phyloP scores from a whole-genome alignment of 1,140 invertebrate species.

The Bombus balteatus region DNA sequence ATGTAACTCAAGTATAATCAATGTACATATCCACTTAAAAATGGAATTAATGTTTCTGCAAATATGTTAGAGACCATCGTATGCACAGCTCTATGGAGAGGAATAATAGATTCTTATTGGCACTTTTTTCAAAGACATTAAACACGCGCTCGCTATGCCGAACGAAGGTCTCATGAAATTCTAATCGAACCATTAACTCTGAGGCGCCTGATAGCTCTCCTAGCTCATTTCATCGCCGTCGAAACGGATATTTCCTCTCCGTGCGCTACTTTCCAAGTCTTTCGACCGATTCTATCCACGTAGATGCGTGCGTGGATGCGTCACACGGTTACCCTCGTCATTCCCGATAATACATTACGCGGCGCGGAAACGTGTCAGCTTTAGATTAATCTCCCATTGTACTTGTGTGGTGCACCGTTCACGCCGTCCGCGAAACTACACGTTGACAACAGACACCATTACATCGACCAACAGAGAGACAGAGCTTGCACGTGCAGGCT shows the following conservation, averaged over 20 bases:
- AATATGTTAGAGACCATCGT: not conserved
- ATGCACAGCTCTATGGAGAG: not conserved
- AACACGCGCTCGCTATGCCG: not conserved
- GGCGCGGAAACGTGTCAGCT: constrained; percentile 55
- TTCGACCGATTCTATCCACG: not conserved
- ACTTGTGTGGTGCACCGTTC: constrained; percentile 8
- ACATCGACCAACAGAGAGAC: constrained; percentile 11
- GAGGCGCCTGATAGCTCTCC: not conserved
- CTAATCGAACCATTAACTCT: constrained; percentile 20
- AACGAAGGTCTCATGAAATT: constrained; percentile 18
- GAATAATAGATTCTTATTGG: not conserved
- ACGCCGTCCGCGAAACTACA: constrained; percentile 30
- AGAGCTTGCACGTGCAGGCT: not conserved
- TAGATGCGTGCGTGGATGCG: not conserved
- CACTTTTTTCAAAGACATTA: not conserved
- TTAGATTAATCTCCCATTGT: constrained; percentile 67
- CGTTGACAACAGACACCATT: constrained; percentile 19
- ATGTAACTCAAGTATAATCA: too few species aligned
- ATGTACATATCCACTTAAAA: not conserved
- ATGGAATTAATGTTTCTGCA: not conserved
- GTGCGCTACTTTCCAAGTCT: not conserved
- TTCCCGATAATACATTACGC: constrained; percentile 65
- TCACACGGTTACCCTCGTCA: constrained; percentile 47
- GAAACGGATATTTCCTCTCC: constrained; percentile 14
- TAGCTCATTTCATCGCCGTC: not conserved